Percentiles rank a stretch among this genome's conserved stretches.
Evolutionary conservation across 2,888 invertebrate genomes (phyloP).

Genomic region (Pantelozetes paolii): DNA sequence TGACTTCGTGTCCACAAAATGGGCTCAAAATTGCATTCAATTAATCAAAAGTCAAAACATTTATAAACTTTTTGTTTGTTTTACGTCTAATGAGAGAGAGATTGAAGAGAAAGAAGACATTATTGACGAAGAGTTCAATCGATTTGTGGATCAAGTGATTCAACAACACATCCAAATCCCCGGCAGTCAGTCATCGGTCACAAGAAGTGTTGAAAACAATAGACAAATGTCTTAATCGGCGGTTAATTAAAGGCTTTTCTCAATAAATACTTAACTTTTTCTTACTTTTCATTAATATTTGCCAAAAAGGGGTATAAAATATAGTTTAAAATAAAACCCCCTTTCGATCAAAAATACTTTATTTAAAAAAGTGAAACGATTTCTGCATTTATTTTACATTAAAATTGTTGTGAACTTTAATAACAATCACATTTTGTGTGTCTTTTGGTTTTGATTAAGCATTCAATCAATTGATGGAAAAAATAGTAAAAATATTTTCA

Average conservation of each 20-base stretch:
- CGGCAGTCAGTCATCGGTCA: too few species aligned
- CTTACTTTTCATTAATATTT: too few species aligned
- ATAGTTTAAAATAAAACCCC: too few species aligned
- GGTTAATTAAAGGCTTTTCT: neutral
- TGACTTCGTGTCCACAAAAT: neutral
- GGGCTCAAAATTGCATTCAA: neutral
- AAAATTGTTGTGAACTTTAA: neutral
- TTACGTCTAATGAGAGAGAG: neutral
- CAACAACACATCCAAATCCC: too few species aligned
- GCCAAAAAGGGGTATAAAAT: too few species aligned
- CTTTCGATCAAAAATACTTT: too few species aligned
- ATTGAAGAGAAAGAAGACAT: neutral
- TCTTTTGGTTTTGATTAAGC: neutral
- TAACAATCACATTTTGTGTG: neutral
- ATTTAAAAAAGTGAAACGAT: too few species aligned
- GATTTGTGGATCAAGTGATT: neutral
- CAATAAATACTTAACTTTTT: too few species aligned
- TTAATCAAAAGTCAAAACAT: neutral
- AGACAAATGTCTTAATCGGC: neutral
- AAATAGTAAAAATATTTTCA: slow-evolving; percentile 13
- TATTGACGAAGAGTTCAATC: neutral
- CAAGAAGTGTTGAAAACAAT: neutral
- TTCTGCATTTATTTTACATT: neutral
- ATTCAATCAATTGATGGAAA: neutral
- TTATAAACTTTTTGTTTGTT: neutral